Percentiles rank a stretch among this genome's conserved stretches.
Conservation (phyloP, 2,888 invertebrate species). For the Synergus itoensis region DNA sequence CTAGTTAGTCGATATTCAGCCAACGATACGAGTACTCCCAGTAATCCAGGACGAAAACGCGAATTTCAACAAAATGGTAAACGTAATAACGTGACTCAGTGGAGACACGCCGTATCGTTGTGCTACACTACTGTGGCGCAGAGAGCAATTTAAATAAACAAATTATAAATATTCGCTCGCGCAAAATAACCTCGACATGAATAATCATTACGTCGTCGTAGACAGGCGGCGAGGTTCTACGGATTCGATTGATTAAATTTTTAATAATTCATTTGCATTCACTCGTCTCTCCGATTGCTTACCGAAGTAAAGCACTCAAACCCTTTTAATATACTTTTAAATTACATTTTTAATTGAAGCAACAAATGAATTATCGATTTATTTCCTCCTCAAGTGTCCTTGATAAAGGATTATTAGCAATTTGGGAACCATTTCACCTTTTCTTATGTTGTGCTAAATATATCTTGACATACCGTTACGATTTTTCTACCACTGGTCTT, state of each 20-base stretch:
- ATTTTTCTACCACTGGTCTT: background rate
- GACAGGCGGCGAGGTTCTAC: constrained; percentile 69
- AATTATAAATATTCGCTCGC: constrained; percentile 77
- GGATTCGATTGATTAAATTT: constrained; percentile 78
- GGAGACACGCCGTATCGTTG: constrained; percentile 65
- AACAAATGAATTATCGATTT: constrained; percentile 75
- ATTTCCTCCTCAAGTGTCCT: constrained; percentile 26
- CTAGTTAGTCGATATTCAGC: constrained; percentile 40
- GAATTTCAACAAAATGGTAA: constrained; percentile 72
- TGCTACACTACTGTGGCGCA: constrained; percentile 46
- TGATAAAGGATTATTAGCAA: constrained; percentile 33
- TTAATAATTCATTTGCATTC: constrained; percentile 77
- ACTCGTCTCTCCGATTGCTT: constrained; percentile 58
- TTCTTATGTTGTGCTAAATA: background rate
- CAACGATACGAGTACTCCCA: constrained; percentile 52
- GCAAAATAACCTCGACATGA: constrained; percentile 76
- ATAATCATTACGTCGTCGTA: constrained; percentile 75
- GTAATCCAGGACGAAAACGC: constrained; percentile 65
- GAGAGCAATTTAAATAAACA: constrained; percentile 76
- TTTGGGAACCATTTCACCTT: background rate
- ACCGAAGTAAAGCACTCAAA: constrained; percentile 52
- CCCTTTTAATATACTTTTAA: constrained; percentile 75
- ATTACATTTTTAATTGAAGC: constrained; percentile 76
- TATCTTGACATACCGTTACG: background rate
- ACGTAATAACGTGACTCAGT: constrained; percentile 75